phyloP scores from a whole-genome alignment of 2,113 vertebrate species.

The Artemisiospiza belli region DNA sequence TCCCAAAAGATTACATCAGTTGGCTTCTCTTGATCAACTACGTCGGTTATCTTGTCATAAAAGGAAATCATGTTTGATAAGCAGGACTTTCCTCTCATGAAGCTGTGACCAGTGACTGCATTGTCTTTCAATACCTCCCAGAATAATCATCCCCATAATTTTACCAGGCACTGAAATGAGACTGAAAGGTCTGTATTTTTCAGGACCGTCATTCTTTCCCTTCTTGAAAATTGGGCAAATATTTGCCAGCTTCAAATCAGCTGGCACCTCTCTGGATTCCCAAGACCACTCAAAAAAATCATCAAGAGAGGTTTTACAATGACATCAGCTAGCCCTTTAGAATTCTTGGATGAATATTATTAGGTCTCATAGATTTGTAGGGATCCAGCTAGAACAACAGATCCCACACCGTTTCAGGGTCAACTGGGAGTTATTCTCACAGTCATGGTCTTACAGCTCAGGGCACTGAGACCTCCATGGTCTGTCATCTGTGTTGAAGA shows the following conservation, averaged over 20 bases:
- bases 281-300: background rate
- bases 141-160: background rate
- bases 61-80: background rate
- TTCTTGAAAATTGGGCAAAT: background rate
- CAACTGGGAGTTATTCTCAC: rapidly evolving
- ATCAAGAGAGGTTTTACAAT: background rate
- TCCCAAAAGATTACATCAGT: background rate
- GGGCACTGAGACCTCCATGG: background rate
- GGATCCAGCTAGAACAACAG: background rate
- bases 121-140: background rate
- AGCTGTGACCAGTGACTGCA: rapidly evolving
- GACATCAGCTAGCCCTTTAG: background rate
- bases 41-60: background rate
- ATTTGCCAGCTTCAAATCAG: background rate
- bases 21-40: background rate
- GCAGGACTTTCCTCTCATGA: background rate
- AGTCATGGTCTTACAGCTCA: background rate
- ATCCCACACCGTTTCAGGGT: background rate
- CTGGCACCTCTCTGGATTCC: background rate
- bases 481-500: background rate
- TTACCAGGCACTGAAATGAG: background rate
- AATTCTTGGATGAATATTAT: background rate
- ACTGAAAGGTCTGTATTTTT: background rate
- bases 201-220: background rate
- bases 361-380: background rate